phyloP scores from a whole-genome alignment of 2,888 invertebrate genomes.

The Polydesmus complanatus region DNA sequence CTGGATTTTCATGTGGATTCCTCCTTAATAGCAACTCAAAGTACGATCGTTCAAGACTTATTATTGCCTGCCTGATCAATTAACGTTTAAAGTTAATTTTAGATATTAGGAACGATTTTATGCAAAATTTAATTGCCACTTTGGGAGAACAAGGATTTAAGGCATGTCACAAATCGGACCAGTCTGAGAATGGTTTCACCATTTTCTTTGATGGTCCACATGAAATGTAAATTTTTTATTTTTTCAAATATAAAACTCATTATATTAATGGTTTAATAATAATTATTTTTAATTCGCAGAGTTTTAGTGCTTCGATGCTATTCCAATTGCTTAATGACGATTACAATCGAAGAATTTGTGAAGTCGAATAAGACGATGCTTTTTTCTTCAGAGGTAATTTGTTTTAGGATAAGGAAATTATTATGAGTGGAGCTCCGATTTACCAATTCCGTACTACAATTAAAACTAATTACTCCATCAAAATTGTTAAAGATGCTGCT shows the following conservation, averaged over 20 bases:
- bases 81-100: background rate
- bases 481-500: too few species aligned
- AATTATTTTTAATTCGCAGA: background rate
- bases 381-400: conserved; percentile 53
- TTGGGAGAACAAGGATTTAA: conserved; percentile 30
- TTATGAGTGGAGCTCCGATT: too few species aligned
- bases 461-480: too few species aligned
- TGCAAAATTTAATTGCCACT: background rate
- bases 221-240: conserved; percentile 34
- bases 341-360: conserved; percentile 41
- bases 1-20: conserved; percentile 25
- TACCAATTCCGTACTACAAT: too few species aligned
- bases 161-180: conserved; percentile 48
- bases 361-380: conserved; percentile 62
- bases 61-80: background rate
- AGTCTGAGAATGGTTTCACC: conserved; percentile 51
- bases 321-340: background rate
- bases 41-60: background rate
- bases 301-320: background rate
- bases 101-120: background rate
- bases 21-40: conserved; percentile 19
- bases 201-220: conserved; percentile 55
- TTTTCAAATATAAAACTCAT: conserved; percentile 39
- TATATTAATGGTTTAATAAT: background rate
- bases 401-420: too few species aligned